Evolutionary conservation across 1,140 invertebrate species (phyloP).

Genomic region (Octopus sinensis): DNA sequence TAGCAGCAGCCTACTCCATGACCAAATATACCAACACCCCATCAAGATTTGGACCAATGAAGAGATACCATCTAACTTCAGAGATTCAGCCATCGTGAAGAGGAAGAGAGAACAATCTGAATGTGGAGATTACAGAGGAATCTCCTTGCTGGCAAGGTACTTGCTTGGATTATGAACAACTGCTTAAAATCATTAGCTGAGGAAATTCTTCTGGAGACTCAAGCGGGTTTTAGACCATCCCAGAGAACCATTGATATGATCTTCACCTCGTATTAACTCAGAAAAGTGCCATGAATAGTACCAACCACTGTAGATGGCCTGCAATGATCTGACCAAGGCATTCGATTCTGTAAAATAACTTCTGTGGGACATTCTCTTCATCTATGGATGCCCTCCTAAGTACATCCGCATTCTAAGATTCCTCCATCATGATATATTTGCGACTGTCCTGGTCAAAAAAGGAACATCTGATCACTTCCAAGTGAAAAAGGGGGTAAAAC

Average conservation of each 20-base stretch:
- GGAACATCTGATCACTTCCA: background rate
- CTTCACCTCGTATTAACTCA: background rate
- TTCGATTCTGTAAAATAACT: background rate
- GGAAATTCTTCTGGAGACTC: background rate
- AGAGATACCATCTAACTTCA: background rate
- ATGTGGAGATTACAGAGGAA: background rate
- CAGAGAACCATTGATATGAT: background rate
- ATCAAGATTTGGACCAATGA: background rate
- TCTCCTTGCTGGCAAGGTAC: background rate
- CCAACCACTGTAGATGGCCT: background rate
- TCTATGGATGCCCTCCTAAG: background rate
- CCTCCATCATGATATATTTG: background rate
- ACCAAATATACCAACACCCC: background rate
- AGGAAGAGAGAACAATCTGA: background rate
- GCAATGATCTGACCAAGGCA: background rate
- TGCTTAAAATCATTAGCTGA: background rate
- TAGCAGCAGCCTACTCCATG: background rate
- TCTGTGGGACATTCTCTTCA: background rate
- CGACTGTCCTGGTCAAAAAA: background rate
- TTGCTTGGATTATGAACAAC: background rate
- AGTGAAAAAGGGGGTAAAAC: background rate
- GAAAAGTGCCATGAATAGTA: background rate
- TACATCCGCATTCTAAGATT: background rate
- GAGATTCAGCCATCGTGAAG: background rate
- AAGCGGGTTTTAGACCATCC: background rate